phyloP scores from a whole-genome alignment of 2,888 invertebrate genomes.

The Panopea generosa region DNA sequence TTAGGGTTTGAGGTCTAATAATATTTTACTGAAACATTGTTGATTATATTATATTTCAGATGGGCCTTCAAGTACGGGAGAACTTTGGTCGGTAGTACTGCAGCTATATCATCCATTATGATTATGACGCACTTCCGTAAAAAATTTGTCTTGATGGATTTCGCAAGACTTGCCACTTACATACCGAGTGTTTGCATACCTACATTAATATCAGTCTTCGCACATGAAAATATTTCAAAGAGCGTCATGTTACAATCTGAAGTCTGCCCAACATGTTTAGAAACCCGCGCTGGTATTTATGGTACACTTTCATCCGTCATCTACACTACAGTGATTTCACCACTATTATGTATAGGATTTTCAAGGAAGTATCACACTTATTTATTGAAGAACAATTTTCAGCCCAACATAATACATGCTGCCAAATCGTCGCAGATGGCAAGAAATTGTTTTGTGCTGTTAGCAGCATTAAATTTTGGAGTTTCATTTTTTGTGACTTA shows the following conservation, averaged over 20 bases:
- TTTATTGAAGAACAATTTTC: constrained; percentile 12
- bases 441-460: neutral
- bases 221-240: neutral
- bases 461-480: constrained; percentile 7
- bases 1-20: too few species aligned
- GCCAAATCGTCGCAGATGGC: constrained; percentile 5
- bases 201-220: neutral
- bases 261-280: constrained; percentile 21
- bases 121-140: constrained; percentile 20
- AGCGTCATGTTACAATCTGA: constrained; percentile 10
- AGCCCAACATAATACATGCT: constrained; percentile 17
- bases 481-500: constrained; percentile 20
- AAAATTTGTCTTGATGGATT: constrained; percentile 11
- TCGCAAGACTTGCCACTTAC: neutral
- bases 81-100: neutral
- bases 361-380: constrained; percentile 30
- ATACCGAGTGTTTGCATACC: constrained; percentile 3
- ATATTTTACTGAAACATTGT: too few species aligned
- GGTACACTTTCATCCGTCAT: neutral
- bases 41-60: constrained; percentile 28
- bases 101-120: neutral
- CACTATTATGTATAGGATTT: constrained; percentile 8
- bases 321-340: constrained; percentile 10
- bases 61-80: neutral
- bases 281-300: constrained; percentile 10